Evolutionary conservation across 2,113 vertebrate species (phyloP), one percentile per base, ranked within the genome.

Genomic region (Mesocricetus auratus): DNA sequence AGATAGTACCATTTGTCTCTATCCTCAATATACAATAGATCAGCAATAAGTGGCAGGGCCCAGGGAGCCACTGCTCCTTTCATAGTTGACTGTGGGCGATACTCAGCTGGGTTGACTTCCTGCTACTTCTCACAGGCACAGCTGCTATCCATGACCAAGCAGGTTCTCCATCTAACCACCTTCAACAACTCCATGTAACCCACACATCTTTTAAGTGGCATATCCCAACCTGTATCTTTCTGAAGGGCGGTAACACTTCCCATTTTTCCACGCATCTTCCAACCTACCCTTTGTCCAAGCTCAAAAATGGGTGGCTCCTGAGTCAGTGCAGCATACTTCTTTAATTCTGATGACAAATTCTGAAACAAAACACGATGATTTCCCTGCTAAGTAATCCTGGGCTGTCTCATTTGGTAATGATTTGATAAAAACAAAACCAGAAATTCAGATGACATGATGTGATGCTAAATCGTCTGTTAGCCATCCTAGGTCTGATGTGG

Each of bases 261-360:
- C 3, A 42, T 26, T 24, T 45, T 56, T 45, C n/a, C 13, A 56
- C 11, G 7, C 66, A 22, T 79, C 50, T 66, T 53, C 15, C 82
- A n/a, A 74, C n/a, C 79, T 53, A 21, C 22, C 53, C 83, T 91
- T 69, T 90, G 7, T 15, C 89, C 29, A 69, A 83, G 56, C 29
- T 75, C 53, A 42, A 21, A 95, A 26, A 75, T 3, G 29, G 26
- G 12, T 58, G 7, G 4, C 69, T 90, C 31, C 62, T 17, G 71
- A 10, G 33, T 68, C 19, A 36, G 13, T 13, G 87, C 71, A 68
- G 22, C 24, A 62, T 69, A 10, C 31, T 75, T 33, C 33, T 73
- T 81, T 68, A 74, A 95, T 92, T 96, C 78, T 96, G 17, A 93
- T 69, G n/a, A 39, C n/a, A n/a, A n/a, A n/a, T 36, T 45, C 29